phyloP scores from a whole-genome alignment of 1,140 invertebrate genomes.

The Pogonus chalceus region DNA sequence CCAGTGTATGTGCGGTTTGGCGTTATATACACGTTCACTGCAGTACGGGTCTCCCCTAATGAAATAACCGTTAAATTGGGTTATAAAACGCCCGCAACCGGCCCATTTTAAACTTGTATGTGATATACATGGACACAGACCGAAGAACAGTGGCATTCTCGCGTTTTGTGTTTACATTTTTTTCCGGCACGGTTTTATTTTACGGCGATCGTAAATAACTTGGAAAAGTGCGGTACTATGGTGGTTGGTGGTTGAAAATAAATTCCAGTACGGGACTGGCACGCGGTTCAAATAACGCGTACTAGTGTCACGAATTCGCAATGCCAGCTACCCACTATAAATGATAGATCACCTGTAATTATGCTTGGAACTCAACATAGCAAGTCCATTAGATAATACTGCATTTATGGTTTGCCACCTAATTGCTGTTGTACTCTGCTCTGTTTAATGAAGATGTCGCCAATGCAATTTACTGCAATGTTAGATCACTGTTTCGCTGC shows the following conservation, averaged over 20 bases:
- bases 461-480: constrained; percentile 2
- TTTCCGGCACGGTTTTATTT: constrained; percentile 2
- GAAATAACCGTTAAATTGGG: constrained; percentile 4
- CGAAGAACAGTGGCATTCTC: neutral
- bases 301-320: neutral
- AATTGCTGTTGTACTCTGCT: constrained; percentile 2
- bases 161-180: neutral
- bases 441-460: constrained; percentile 6
- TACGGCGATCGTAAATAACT: constrained; percentile 3
- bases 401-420: constrained; percentile 2
- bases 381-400: constrained; percentile 3
- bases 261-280: neutral
- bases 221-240: neutral
- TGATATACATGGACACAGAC: neutral
- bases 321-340: neutral
- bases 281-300: neutral
- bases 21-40: neutral
- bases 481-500: neutral
- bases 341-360: constrained; percentile 6
- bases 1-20: neutral
- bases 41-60: neutral
- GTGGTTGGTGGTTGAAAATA: no score
- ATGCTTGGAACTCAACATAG: neutral
- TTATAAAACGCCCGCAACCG: constrained; percentile 3
- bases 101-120: neutral